Base-by-base conservation (phyloP, 1,140 invertebrate species). In the Camponotus floridanus region DNA sequence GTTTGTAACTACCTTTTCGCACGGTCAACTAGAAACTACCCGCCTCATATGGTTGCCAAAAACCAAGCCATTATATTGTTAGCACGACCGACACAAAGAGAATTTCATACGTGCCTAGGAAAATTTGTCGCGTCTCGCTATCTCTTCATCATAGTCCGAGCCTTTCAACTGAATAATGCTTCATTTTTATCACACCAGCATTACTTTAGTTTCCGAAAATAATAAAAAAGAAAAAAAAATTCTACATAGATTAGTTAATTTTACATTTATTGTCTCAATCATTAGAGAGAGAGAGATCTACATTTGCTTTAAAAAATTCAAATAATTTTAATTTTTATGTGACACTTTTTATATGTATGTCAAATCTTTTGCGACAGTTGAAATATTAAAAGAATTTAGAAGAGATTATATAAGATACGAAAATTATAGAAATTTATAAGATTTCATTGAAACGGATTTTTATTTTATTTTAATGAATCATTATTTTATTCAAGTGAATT, bases 1-100 rank as follows among this genome's bases (percentile, higher is more conserved):
- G 71, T 85, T 85, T 45, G 59, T 78, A 85, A 85, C 81, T 85
- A 31, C 81, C 81, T 65, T 85, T 85, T 57, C 59, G 73, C 73
- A 85, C 73, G 81, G 81, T 85, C 81, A 78, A 78, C 51, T 80
- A 61, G 39, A 65, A 78, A 78, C 45, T 85, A 85, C 51, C 73
- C 59, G 64, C 15, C 13, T n/a, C 73, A 21, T 62, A 18, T 65
- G 18, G 61, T 78, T 78, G 81, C 59, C 81, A 78, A 85, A 85
- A 85, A 85, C 61, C 81, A 21, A 76, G 73, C 48, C 59, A n/a
- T 73, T 65, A 55, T 31, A 65, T 71, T 55, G 67, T 83, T 73
- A 83, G 26, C 68, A 36, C 79, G 39, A 59, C 39, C 68, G 21
- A 57, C 65, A 62, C 79, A 83, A 83, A 83, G 55, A 21, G 68